Evolutionary conservation across 2,888 invertebrate species (phyloP), one percentile per base, ranked within the genome.

Genomic region (Fragum sueziense): DNA sequence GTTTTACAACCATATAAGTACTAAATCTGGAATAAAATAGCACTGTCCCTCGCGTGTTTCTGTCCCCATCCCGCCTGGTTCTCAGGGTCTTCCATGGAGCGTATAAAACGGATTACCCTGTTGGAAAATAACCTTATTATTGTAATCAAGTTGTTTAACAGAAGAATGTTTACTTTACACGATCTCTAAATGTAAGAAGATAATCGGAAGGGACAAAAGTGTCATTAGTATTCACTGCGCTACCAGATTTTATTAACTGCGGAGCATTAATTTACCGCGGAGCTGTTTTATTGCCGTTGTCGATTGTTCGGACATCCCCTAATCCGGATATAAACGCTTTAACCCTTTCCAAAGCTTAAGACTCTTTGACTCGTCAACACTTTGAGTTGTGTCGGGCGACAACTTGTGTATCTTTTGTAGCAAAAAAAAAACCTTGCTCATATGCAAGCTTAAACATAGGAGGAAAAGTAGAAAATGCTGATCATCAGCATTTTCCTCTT

Each of bases 261-360:
- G 67, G 52, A 27, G 73, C 76, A 80, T 80, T 80, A 76, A 80
- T 77, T 80, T 77, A 74, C 74, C 72, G 77, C 74, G 77, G 72
- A 67, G 71, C 78, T 72, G 62, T 69, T 78, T 69, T 59, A 54
- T 81, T 74, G 59, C 71, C 69, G 74, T 51, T 70, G 69, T 75
- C 75, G 77, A 78, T 81, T 77, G 72, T 72, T 70, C 51, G 75
- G 71, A 62, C 77, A 62, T 62, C 81, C 78, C 70, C 74, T 78
- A 81, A 81, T 78, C 77, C 75, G 68, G 74, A 74, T 74, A 80
- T 77, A 69, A 80, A 76, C 74, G 51, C n/a, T n/a, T n/a, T n/a
- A n/a, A n/a, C n/a, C n/a, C n/a, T n/a, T n/a, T n/a, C n/a, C n/a
- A n/a, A n/a, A n/a, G n/a, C n/a, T n/a, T n/a, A n/a, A n/a, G n/a